A percentile compares a stretch with the other conserved stretches of the same genome.
These are phyloP conservation scores for Leucozona laternaria DNA, from an alignment of 2,888 invertebrate species.

Conservation along the genomic window DNA sequence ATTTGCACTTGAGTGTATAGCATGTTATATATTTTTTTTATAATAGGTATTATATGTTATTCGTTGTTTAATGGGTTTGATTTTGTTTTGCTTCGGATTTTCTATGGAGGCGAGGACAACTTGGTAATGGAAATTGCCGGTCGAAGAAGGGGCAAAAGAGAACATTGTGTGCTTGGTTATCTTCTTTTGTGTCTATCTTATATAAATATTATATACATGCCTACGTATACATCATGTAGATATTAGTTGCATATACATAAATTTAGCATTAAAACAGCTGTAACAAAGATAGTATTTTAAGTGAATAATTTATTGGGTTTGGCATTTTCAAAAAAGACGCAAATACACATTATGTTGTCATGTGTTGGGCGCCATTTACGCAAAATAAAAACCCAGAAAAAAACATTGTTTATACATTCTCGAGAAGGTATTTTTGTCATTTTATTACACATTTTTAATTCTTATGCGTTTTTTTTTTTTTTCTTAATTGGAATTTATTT, in stretches of 20 bases:
- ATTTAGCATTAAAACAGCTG: conserved; percentile 8
- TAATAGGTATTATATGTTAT: not conserved
- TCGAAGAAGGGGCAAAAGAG: not conserved
- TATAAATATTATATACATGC: no score
- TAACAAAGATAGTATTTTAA: not conserved
- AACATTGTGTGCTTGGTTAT: conserved; percentile 3
- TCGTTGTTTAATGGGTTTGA: conserved; percentile 2
- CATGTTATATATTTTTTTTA: not conserved
- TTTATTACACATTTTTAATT: not conserved
- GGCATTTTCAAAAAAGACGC: not conserved
- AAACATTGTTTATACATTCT: not conserved
- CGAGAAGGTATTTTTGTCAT: not conserved
- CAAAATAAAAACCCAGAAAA: not conserved
- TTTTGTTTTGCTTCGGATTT: conserved; percentile 24
- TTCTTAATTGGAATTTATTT: not conserved
- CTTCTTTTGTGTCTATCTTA: conserved; percentile 1
- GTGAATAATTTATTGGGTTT: conserved; percentile 1
- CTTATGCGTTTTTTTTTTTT: conserved; percentile 1
- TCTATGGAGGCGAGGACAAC: conserved; percentile 1
- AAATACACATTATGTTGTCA: not conserved
- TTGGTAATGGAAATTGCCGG: conserved; percentile 1
- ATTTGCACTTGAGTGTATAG: not conserved
- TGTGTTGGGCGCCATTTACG: conserved; percentile 23
- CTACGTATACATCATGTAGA: not conserved
- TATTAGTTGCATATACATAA: not conserved